Conservation (phyloP, 2,113 vertebrate species). For the Siphamia tubifer region DNA sequence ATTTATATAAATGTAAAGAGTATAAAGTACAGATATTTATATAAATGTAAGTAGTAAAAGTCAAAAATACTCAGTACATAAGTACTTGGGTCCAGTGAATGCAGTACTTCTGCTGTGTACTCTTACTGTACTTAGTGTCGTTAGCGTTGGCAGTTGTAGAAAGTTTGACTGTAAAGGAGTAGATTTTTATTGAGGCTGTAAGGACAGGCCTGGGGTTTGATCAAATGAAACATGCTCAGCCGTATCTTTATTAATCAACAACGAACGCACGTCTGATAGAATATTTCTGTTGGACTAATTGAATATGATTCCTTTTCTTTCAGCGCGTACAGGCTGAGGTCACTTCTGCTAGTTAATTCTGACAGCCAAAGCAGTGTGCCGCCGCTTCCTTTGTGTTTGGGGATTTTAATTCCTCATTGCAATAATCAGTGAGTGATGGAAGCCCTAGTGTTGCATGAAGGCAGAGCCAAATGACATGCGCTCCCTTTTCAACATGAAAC, state of each 20-base stretch:
- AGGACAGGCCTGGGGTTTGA: constrained; percentile 10
- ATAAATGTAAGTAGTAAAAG: too few relatives aligned
- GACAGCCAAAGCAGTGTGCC: constrained; percentile 71
- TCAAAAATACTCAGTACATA: too few relatives aligned
- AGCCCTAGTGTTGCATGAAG: constrained; percentile 73
- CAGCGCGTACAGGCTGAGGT: constrained; percentile 64
- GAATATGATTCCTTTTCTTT: constrained; percentile 63
- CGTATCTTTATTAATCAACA: constrained; percentile 61
- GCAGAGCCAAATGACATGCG: constrained; percentile 70
- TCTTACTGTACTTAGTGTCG: too few relatives aligned
- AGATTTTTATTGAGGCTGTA: constrained; percentile 1
- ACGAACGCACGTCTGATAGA: constrained; percentile 55
- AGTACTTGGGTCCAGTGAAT: too few relatives aligned
- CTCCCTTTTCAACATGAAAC: constrained; percentile 76
- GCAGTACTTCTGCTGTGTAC: too few relatives aligned
- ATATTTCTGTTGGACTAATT: constrained; percentile 68
- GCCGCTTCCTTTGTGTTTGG: constrained; percentile 71
- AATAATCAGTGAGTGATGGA: constrained; percentile 77
- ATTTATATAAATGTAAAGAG: too few relatives aligned
- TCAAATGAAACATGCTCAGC: constrained; percentile 26
- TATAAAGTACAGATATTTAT: too few relatives aligned
- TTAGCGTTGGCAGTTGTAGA: constrained; percentile 17
- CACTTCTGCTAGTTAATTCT: constrained; percentile 73
- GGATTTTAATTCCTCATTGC: constrained; percentile 77
- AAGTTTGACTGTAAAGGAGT: background rate